phyloP scores from a whole-genome alignment of 2,888 invertebrate species.

The Lasioglossum pauxillum region DNA sequence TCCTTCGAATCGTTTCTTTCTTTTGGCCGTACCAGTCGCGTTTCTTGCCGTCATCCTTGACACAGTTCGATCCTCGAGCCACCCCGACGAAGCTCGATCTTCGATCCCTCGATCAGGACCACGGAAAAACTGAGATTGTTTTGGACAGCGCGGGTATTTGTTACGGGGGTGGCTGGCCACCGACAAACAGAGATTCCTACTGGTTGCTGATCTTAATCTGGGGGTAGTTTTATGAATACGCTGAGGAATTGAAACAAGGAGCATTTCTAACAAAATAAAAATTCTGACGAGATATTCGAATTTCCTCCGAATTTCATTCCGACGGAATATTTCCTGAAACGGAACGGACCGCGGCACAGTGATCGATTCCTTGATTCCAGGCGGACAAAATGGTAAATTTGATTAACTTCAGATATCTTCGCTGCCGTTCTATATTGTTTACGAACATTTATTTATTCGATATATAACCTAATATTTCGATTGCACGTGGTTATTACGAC shows the following conservation, averaged over 20 bases:
- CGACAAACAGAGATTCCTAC: neutral
- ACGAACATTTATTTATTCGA: too few species aligned
- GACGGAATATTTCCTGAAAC: neutral
- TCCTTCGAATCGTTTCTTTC: constrained; percentile 70
- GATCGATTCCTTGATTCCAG: too few species aligned
- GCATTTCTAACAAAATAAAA: neutral
- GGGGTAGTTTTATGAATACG: neutral
- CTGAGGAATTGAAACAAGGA: neutral
- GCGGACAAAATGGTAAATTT: too few species aligned
- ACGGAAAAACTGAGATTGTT: neutral
- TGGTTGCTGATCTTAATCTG: neutral
- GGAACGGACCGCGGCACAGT: neutral
- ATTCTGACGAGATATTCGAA: neutral
- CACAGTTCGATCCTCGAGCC: constrained; percentile 32
- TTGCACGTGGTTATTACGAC: too few species aligned
- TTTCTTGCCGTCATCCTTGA: constrained; percentile 47
- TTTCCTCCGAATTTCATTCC: neutral
- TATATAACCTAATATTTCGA: too few species aligned
- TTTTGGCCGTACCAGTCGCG: neutral
- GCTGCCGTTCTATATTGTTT: too few species aligned
- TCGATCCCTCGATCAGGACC: neutral
- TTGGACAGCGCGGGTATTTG: neutral
- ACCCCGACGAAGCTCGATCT: neutral
- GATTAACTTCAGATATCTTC: too few species aligned
- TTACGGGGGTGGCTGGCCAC: neutral